Evolutionary conservation across 2,113 vertebrate genomes (phyloP).

Genomic region (Periophthalmus modestus): DNA sequence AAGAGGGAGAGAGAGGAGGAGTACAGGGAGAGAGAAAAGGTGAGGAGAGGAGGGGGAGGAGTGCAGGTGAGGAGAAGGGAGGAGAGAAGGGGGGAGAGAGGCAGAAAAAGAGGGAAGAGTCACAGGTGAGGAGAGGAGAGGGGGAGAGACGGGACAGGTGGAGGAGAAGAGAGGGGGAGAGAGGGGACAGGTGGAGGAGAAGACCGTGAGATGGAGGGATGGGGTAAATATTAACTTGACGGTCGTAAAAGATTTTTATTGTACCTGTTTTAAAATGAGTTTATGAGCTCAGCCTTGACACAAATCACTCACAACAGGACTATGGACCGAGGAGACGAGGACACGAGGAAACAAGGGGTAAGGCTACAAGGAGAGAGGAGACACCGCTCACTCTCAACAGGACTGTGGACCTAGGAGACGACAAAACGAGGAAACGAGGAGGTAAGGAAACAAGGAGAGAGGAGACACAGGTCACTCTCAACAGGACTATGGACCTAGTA

Average conservation of each 20-base stretch:
- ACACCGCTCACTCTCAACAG: too few relatives aligned
- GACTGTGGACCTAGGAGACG: too few relatives aligned
- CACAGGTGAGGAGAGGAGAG: too few relatives aligned
- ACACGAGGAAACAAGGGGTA: too few relatives aligned
- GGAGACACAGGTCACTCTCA: background rate
- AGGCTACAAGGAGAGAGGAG: background rate
- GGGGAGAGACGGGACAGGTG: background rate
- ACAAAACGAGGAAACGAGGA: background rate
- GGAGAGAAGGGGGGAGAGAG: too few relatives aligned
- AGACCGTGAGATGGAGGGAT: background rate
- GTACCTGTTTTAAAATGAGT: background rate
- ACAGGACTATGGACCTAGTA: background rate
- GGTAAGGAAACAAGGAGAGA: background rate
- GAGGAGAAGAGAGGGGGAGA: background rate
- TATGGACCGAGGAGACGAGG: background rate
- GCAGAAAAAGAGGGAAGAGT: too few relatives aligned
- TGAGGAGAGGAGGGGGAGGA: too few relatives aligned
- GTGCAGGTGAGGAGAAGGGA: too few relatives aligned
- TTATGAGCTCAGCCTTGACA: background rate
- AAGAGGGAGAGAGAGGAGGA: too few relatives aligned
- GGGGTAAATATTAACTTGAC: background rate
- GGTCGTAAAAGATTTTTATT: background rate
- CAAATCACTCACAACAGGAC: conserved; percentile 1
- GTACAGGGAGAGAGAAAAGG: too few relatives aligned
- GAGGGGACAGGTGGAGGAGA: background rate